Percentiles rank a stretch among this genome's conserved stretches.
These are phyloP conservation scores for Pandemis heparana DNA, from an alignment of 2,888 invertebrate species.

Conservation along the genomic window DNA sequence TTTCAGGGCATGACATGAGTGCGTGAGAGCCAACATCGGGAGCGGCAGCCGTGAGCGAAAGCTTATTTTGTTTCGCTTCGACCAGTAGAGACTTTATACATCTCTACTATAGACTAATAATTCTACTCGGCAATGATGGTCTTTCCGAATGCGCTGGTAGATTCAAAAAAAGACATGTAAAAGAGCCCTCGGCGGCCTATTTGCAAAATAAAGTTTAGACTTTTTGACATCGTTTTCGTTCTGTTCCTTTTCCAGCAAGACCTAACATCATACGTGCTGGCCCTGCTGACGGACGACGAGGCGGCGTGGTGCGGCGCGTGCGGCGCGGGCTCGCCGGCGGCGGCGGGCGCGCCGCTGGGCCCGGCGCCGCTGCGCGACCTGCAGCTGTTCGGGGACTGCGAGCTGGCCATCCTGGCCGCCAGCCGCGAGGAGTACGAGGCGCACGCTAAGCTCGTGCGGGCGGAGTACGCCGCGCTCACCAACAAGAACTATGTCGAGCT, in stretches of 20 bases:
- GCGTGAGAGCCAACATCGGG: no score
- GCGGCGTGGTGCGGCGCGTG: constrained; percentile 62
- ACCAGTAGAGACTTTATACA: no score
- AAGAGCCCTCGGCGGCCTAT: no score
- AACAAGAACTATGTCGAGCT: constrained; percentile 68
- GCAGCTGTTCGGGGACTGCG: constrained; percentile 76
- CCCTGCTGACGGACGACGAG: constrained; percentile 77
- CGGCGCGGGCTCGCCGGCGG: constrained; percentile 50
- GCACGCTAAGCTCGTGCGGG: constrained; percentile 73
- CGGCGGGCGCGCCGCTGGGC: constrained; percentile 50
- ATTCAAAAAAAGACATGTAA: no score
- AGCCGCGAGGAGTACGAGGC: constrained; percentile 69
- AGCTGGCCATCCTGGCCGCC: constrained; percentile 75
- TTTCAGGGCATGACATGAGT: no score
- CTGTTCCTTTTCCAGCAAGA: constrained; percentile 66
- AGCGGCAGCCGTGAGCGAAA: no score
- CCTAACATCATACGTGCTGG: constrained; percentile 72
- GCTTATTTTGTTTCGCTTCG: no score
- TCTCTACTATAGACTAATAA: no score
- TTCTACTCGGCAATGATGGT: no score
- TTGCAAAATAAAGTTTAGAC: no score
- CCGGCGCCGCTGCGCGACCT: constrained; percentile 62
- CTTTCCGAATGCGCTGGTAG: no score
- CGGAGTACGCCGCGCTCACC: constrained; percentile 69
- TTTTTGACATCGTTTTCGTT: not conserved